Percentiles rank a stretch among this genome's conserved stretches.
phyloP scores from a whole-genome alignment of 2,888 invertebrate species.

The Polymixis lichenea region DNA sequence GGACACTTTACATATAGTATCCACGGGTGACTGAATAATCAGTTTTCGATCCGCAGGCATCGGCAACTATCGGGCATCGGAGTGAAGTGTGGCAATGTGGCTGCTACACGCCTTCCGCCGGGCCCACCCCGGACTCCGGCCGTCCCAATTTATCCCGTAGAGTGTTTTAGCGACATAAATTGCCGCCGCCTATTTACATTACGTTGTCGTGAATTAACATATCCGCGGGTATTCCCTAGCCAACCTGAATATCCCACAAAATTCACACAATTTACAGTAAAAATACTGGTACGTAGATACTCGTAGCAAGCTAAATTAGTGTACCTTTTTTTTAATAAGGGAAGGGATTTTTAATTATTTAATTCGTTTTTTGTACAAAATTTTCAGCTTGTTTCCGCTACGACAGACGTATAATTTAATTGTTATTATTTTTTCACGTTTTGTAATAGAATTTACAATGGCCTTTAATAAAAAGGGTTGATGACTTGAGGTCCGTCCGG shows the following conservation, averaged over 20 bases:
- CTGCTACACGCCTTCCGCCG: constrained; percentile 13
- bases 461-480: constrained; percentile 35
- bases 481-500: constrained; percentile 2
- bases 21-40: constrained; percentile 76
- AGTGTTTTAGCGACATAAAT: constrained; percentile 87
- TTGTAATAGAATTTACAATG: constrained; percentile 51
- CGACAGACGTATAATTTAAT: constrained; percentile 58
- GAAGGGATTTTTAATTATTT: constrained; percentile 70
- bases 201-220: constrained; percentile 86
- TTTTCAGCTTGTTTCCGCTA: constrained; percentile 59
- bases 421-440: constrained; percentile 53
- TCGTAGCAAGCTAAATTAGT: constrained; percentile 65
- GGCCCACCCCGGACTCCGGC: constrained; percentile 50
- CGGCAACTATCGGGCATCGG: constrained; percentile 64
- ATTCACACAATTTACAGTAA: constrained; percentile 64
- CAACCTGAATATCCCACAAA: constrained; percentile 79
- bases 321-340: constrained; percentile 71
- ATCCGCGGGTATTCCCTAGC: constrained; percentile 85
- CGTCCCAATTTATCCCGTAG: constrained; percentile 78
- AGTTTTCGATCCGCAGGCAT: constrained; percentile 73
- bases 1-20: constrained; percentile 67
- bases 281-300: constrained; percentile 53
- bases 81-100: constrained; percentile 31
- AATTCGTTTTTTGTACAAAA: constrained; percentile 60
- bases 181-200: constrained; percentile 87